Evolutionary conservation across 1,140 invertebrate species (phyloP), one percentile per base, ranked within the genome.

Genomic region (Procambarus clarkii): DNA sequence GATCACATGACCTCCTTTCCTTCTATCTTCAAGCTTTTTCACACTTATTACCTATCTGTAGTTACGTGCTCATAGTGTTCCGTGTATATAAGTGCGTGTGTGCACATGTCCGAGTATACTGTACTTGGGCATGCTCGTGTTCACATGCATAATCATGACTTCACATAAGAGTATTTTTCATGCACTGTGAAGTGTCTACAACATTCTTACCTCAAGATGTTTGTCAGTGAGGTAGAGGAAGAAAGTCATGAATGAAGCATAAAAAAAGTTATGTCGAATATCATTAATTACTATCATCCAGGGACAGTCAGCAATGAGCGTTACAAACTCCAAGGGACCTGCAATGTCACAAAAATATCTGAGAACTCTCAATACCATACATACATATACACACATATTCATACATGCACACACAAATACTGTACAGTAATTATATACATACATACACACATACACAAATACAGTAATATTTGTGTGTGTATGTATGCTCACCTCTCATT

Each of bases 191-290:
- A 21, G 24, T 34, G 24, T 11, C 24, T 21, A 34, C 2, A 24
- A 74, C 21, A 3, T 21, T n/a, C 83, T 86, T 86, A 86, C 83
- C 83, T 86, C n/a, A 11, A 77, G 21, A 50, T 86, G 83, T 46
- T 76, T 86, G 24, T 86, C 83, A 86, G 83, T 86, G 21, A 86
- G 83, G 50, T 86, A 86, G 1, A 86, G 69, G 46, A 86, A 86
- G 48, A 86, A 86, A 50, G 83, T 86, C 83, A 86, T 86, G 83
- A 86, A 86, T 18, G 83, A 74, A 50, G 83, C 83, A 86, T 86
- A 86, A 71, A 86, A 86, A 77, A 86, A 77, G 83, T 76, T 86
- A 44, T 77, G 69, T 74, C 83, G 69, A 21, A 86, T 50, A 54
- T 86, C 83, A 86, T 86, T 86, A 45, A 86, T 45, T 50, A 86